Evolutionary conservation across 2,888 invertebrate genomes (phyloP).

Genomic region (Rhaphigaster nebulosa): DNA sequence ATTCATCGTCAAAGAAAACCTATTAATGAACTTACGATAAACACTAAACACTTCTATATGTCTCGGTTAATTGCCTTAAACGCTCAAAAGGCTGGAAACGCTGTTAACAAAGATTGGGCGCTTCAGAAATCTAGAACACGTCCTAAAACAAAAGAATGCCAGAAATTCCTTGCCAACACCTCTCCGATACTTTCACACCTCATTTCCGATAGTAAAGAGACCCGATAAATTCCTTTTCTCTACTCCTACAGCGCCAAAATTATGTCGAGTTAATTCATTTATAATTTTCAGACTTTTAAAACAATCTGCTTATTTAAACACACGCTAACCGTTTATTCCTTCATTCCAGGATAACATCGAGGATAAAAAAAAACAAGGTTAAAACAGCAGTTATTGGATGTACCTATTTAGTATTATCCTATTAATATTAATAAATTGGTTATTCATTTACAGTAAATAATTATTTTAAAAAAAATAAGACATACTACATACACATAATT

Average conservation of each 20-base stretch:
- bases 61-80: neutral
- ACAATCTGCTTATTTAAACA: no score
- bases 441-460: no score
- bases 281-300: neutral
- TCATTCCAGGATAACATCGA: no score
- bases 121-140: neutral
- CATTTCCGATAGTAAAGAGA: neutral
- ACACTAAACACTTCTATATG: neutral
- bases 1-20: neutral
- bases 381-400: no score
- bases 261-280: neutral
- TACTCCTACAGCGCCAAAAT: neutral
- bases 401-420: no score
- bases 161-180: neutral
- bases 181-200: neutral
- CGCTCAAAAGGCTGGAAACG: no score
- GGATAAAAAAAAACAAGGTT: no score
- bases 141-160: neutral
- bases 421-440: no score
- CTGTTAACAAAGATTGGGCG: neutral
- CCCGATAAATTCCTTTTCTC: conserved; percentile 15
- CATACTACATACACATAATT: no score
- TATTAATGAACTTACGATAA: neutral
- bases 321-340: no score
- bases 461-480: no score